Evolutionary conservation across 2,797 vertebrate genomes (phyloP).

Genomic region (Neosilurus mollespiculum): DNA sequence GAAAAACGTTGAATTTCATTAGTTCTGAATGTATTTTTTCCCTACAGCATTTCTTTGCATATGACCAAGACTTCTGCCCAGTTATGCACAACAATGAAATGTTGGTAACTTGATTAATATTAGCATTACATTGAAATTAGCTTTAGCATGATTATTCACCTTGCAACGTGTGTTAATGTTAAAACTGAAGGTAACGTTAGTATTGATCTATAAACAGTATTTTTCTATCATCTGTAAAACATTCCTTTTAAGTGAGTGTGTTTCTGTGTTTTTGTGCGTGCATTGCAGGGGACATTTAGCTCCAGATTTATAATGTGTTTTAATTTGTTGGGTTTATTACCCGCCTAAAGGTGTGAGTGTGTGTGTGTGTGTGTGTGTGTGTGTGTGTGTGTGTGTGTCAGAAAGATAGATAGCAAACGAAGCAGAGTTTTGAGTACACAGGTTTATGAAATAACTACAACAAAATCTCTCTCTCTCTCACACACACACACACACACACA

Average conservation of each 20-base stretch:
- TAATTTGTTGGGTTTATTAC: conserved; percentile 15
- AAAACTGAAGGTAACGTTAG: background rate
- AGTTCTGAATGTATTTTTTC: no score
- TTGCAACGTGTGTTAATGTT: background rate
- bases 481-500: background rate
- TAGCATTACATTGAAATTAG: background rate
- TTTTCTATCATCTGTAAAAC: background rate
- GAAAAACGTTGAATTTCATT: no score
- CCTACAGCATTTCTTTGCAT: no score
- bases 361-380: conserved; percentile 5
- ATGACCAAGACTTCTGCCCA: no score
- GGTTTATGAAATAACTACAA: background rate
- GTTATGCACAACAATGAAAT: background rate
- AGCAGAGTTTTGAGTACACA: background rate
- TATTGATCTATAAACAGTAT: background rate
- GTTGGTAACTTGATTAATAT: background rate
- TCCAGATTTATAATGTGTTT: conserved; percentile 5
- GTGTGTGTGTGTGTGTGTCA: conserved; percentile 1
- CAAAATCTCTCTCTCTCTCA: no score
- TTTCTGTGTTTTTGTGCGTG: background rate
- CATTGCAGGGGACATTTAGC: background rate
- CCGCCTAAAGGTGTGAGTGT: background rate
- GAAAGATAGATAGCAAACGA: conserved; percentile 1
- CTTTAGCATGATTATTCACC: background rate
- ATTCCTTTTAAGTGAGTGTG: background rate